phyloP scores from a whole-genome alignment of 2,113 vertebrate genomes.

The Holacanthus passer region DNA sequence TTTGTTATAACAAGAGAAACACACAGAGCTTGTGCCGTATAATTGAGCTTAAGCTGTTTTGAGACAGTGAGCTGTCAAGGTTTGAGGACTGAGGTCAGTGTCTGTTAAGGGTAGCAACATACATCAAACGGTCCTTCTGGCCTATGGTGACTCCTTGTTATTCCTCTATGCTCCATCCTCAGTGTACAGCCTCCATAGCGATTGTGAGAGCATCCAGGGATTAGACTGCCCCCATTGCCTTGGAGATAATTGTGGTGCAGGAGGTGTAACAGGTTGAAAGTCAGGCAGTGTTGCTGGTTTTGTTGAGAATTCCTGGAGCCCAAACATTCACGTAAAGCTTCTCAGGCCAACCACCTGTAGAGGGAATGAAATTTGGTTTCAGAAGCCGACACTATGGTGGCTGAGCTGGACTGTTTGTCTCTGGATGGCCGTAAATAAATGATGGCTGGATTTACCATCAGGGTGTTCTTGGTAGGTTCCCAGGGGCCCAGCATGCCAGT shows the following conservation, averaged over 20 bases:
- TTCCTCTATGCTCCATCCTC: neutral
- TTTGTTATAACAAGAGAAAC: conserved; percentile 16
- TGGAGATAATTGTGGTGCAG: conserved; percentile 27
- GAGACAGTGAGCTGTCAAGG: conserved; percentile 9
- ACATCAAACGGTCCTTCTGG: conserved; percentile 5
- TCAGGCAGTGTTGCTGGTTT: conserved; percentile 7
- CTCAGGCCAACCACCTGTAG: neutral
- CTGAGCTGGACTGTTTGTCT: neutral
- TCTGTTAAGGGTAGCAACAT: conserved; percentile 3
- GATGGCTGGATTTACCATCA: neutral
- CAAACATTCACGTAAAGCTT: conserved; percentile 6
- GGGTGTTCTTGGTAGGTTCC: neutral
- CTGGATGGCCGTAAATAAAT: conserved; percentile 13
- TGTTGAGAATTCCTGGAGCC: conserved; percentile 4
- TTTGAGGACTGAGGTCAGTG: conserved; percentile 30
- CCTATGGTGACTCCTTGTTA: neutral
- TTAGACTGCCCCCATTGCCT: conserved; percentile 19
- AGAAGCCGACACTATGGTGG: neutral
- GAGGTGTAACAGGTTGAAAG: conserved; percentile 6
- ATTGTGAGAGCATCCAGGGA: conserved; percentile 14
- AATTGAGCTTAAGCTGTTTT: conserved; percentile 1
- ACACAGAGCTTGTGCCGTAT: neutral
- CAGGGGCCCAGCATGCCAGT: neutral
- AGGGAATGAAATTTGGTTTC: neutral
- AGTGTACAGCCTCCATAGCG: neutral